phyloP scores from a whole-genome alignment of 2,797 vertebrate species.

The Synaphobranchus kaupii region DNA sequence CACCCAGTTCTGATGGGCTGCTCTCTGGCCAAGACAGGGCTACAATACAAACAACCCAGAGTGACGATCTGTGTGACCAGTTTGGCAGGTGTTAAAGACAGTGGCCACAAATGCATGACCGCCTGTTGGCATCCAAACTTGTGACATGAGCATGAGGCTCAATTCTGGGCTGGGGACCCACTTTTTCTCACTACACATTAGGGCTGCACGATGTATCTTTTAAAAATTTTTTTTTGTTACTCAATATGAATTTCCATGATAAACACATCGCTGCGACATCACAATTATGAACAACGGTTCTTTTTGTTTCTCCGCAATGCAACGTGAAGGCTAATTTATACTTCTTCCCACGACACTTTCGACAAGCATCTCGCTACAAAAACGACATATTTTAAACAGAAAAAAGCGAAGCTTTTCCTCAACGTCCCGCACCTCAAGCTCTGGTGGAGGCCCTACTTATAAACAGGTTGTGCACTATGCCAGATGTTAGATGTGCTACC shows the following conservation, averaged over 20 bases:
- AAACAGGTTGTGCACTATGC: not conserved
- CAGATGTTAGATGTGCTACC: not conserved
- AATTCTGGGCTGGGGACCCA: not conserved
- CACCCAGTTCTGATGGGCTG: not conserved
- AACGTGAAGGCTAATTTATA: too few species aligned
- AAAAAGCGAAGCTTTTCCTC: too few species aligned
- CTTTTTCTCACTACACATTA: not conserved
- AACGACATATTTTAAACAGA: too few species aligned
- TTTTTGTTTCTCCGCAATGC: too few species aligned
- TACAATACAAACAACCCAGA: not conserved
- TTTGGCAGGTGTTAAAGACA: not conserved
- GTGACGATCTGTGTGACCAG: not conserved
- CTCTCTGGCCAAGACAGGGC: not conserved
- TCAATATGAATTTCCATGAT: too few species aligned
- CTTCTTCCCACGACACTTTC: too few species aligned
- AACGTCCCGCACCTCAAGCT: not conserved
- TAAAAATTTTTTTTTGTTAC: too few species aligned
- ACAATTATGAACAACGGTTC: too few species aligned
- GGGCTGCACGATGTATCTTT: not conserved
- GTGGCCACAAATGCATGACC: not conserved
- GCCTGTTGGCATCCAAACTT: not conserved
- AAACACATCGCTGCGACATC: too few species aligned
- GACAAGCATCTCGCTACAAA: too few species aligned
- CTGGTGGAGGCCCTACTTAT: not conserved
- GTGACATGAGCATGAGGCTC: not conserved